phyloP scores from a whole-genome alignment of 2,797 vertebrate genomes.

The Anguilla anguilla region DNA sequence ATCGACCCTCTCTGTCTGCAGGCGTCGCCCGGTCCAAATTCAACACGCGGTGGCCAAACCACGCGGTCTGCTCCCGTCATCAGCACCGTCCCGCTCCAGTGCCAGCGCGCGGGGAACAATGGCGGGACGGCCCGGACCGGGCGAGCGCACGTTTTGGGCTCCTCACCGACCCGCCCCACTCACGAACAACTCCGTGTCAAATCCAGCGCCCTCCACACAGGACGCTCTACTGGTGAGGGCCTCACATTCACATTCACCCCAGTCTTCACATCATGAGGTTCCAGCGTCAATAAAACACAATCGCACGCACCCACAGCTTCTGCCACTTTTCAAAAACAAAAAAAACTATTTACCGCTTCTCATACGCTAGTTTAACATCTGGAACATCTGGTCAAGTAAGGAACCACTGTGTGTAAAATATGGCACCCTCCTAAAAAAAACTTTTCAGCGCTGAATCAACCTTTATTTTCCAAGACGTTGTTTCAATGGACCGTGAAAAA shows the following conservation, averaged over 20 bases:
- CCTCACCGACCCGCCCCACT: neutral
- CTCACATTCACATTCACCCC: neutral
- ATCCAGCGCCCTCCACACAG: conserved; percentile 22
- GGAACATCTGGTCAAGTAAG: neutral
- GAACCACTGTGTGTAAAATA: neutral
- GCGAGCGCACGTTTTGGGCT: neutral
- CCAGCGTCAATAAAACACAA: neutral
- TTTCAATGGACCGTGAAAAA: neutral
- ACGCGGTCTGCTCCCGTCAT: conserved; percentile 24
- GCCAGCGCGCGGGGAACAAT: neutral
- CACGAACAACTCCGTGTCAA: neutral
- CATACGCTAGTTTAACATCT: neutral
- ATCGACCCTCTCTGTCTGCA: neutral
- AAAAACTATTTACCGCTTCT: neutral
- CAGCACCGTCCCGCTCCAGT: neutral
- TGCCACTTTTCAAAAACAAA: neutral
- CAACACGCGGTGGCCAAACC: neutral
- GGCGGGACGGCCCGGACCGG: neutral
- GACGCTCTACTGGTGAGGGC: neutral
- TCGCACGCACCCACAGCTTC: neutral
- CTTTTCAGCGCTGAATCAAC: neutral
- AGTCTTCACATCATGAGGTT: neutral
- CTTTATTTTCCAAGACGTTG: neutral
- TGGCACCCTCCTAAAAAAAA: neutral
- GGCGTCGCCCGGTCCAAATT: neutral